These are phyloP conservation scores for Hoplostethus mediterraneus DNA, from an alignment of 2,797 vertebrate species.

Conservation along the genomic window DNA sequence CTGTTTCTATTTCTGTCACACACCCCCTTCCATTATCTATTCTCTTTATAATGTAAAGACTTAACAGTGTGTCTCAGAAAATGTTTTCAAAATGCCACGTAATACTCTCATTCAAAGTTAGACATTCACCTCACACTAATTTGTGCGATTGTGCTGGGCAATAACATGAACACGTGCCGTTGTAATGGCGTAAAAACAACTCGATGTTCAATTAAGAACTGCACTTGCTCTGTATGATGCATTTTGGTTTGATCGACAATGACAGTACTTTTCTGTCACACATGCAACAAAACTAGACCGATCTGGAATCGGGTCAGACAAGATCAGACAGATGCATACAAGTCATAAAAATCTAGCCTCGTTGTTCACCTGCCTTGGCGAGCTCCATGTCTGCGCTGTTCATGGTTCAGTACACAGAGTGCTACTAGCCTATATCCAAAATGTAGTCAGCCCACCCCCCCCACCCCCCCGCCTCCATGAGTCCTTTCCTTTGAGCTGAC, in stretches of 20 bases:
- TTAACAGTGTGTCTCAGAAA: too few species aligned
- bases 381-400: constrained; percentile 20
- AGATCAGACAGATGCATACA: constrained; percentile 43
- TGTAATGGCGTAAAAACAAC: too few species aligned
- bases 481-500: constrained; percentile 72
- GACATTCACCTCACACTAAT: too few species aligned
- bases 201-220: too few species aligned
- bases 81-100: too few species aligned
- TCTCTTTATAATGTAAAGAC: constrained; percentile 21
- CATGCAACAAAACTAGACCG: constrained; percentile 6
- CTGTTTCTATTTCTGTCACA: constrained; percentile 45
- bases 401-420: constrained; percentile 32
- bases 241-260: constrained; percentile 3
- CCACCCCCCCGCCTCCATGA: constrained; percentile 4
- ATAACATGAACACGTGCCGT: too few species aligned
- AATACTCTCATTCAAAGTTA: too few species aligned
- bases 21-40: constrained; percentile 23
- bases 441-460: constrained; percentile 21
- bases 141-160: too few species aligned
- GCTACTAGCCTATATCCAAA: constrained; percentile 50
- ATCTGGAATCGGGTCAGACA: constrained; percentile 20
- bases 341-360: constrained; percentile 29
- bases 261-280: neutral
- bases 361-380: constrained; percentile 16
- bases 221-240: neutral